phyloP scores from a whole-genome alignment of 1,140 invertebrate genomes.

The Polyergus mexicanus region DNA sequence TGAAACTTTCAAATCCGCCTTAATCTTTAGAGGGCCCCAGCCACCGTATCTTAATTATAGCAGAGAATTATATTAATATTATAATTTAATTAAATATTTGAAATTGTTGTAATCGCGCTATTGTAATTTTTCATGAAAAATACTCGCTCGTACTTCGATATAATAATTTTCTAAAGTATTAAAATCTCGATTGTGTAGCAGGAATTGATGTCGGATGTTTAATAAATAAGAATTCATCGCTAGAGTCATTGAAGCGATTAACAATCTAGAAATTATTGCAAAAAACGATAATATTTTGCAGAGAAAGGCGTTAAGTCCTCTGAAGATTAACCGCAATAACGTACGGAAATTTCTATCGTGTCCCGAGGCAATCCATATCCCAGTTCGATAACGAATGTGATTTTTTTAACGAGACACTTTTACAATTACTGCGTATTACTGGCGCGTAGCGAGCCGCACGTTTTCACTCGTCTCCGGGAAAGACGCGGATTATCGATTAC shows the following conservation, averaged over 20 bases:
- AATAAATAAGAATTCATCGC: not conserved
- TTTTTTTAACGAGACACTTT: slow-evolving; percentile 63
- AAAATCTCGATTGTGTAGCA: not conserved
- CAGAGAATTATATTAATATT: not conserved
- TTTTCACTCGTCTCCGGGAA: slow-evolving; percentile 40
- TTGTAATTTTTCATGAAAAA: not conserved
- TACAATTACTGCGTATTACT: slow-evolving; percentile 59
- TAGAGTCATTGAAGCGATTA: not conserved
- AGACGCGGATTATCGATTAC: slow-evolving; percentile 60
- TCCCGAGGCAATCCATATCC: slow-evolving; percentile 60
- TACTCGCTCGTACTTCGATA: not conserved
- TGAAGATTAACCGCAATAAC: slow-evolving; percentile 22
- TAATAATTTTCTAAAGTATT: not conserved
- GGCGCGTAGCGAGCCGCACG: slow-evolving; percentile 47
- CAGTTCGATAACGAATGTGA: slow-evolving; percentile 65
- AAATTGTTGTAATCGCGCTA: not conserved
- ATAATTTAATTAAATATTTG: not conserved
- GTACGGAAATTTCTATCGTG: slow-evolving; percentile 47
- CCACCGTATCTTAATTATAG: not conserved
- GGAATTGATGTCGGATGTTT: not conserved
- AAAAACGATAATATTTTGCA: not conserved
- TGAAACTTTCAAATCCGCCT: slow-evolving; percentile 28
- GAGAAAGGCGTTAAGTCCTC: slow-evolving; percentile 12
- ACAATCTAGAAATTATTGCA: not conserved
- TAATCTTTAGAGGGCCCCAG: slow-evolving; percentile 37